These are phyloP conservation scores for Notarius lentiginosus DNA, from an alignment of 2,113 vertebrate genomes.

Conservation along the genomic window DNA sequence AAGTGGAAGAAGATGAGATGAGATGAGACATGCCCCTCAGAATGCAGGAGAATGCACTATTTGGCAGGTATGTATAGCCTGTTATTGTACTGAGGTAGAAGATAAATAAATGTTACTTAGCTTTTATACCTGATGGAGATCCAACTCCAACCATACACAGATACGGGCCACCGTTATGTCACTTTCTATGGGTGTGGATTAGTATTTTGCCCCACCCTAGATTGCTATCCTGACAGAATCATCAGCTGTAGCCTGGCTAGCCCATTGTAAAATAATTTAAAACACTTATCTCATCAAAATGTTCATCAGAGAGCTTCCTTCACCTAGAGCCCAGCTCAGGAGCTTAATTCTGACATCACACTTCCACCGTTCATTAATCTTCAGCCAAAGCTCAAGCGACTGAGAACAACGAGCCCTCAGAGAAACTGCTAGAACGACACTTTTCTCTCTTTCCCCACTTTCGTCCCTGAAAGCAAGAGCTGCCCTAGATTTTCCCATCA, in stretches of 20 bases:
- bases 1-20: too few species aligned
- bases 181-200: not conserved
- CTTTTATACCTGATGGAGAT: not conserved
- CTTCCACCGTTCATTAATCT: constrained; percentile 37
- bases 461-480: constrained; percentile 28
- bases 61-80: too few species aligned
- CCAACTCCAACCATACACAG: not conserved
- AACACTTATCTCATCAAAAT: not conserved
- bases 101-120: not conserved
- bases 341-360: constrained; percentile 27
- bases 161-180: not conserved
- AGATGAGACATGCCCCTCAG: too few species aligned
- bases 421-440: constrained; percentile 27
- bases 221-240: not conserved
- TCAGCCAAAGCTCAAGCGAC: constrained; percentile 32
- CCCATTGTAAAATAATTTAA: not conserved
- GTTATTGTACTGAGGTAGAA: not conserved
- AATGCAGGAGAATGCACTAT: too few species aligned
- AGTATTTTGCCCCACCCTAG: not conserved
- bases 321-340: not conserved
- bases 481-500: constrained; percentile 45
- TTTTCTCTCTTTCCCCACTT: not conserved
- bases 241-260: not conserved
- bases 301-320: not conserved
- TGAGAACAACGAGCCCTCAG: constrained; percentile 25